phyloP scores from a whole-genome alignment of 1,140 invertebrate species.

The Bathynomus jamesi region DNA sequence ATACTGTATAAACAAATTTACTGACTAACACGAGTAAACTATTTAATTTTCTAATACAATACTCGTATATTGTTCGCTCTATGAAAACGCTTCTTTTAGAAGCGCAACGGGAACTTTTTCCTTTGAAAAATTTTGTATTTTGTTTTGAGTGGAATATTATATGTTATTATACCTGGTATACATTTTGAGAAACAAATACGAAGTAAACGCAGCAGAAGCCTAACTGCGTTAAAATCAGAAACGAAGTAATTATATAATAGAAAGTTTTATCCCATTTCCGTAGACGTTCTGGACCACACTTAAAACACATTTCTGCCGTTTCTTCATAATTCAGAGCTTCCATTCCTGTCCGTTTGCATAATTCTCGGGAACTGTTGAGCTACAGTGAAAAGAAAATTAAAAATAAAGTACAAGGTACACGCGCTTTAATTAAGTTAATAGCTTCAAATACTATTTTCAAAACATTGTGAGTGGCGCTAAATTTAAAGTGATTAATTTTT shows the following conservation, averaged over 20 bases:
- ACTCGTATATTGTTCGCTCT: background rate
- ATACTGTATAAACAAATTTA: background rate
- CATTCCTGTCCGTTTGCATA: slow-evolving; percentile 35
- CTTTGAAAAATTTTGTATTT: background rate
- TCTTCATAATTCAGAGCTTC: slow-evolving; percentile 62
- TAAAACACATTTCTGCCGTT: slow-evolving; percentile 60
- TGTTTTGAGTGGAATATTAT: slow-evolving; percentile 1
- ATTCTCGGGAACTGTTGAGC: slow-evolving; percentile 21
- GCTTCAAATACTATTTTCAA: too few relatives aligned
- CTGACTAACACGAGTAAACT: background rate
- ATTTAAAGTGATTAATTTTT: too few relatives aligned
- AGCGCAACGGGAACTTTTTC: background rate
- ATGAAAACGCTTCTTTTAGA: background rate
- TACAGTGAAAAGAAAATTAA: too few relatives aligned
- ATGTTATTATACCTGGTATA: slow-evolving; percentile 55
- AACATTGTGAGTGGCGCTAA: too few relatives aligned
- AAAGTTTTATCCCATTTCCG: slow-evolving; percentile 38
- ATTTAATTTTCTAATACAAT: background rate
- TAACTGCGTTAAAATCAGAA: slow-evolving; percentile 83
- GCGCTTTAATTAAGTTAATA: too few relatives aligned
- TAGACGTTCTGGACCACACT: slow-evolving; percentile 53
- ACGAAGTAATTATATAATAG: slow-evolving; percentile 64
- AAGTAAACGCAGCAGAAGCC: slow-evolving; percentile 95
- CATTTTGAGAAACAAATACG: slow-evolving; percentile 80
- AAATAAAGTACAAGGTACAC: too few relatives aligned